Percentiles rank a stretch among this genome's conserved stretches.
These are phyloP conservation scores for Rhea pennata DNA, from an alignment of 2,113 vertebrate genomes.

Conservation along the genomic window DNA sequence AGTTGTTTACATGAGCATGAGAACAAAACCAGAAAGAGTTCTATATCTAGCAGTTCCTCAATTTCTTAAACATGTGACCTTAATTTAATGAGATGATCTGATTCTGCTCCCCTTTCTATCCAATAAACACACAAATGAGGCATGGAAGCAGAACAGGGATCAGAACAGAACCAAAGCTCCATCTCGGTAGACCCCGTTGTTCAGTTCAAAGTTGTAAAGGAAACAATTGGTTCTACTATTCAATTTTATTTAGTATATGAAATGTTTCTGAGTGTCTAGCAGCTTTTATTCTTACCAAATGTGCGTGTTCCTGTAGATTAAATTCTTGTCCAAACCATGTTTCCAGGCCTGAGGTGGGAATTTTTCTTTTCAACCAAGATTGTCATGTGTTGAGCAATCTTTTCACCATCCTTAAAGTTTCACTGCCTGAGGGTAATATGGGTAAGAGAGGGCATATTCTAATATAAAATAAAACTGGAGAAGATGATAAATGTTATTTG, in stretches of 20 bases:
- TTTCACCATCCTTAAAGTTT: background rate
- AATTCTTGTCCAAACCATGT: background rate
- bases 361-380: background rate
- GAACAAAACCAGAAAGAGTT: background rate
- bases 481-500: constrained; percentile 10
- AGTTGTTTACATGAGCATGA: background rate
- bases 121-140: constrained; percentile 11
- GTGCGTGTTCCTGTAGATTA: background rate
- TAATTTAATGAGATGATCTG: constrained; percentile 51
- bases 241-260: background rate
- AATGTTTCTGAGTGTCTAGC: background rate
- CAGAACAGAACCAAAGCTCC: background rate
- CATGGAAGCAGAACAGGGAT: constrained; percentile 35
- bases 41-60: background rate
- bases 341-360: background rate
- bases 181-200: background rate
- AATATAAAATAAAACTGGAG: constrained; percentile 19
- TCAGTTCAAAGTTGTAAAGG: background rate
- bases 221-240: background rate
- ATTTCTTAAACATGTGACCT: constrained; percentile 44
- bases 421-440: background rate
- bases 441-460: background rate
- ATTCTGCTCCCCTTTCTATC: constrained; percentile 22
- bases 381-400: background rate
- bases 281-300: constrained; percentile 5